Percentiles rank a stretch among this genome's conserved stretches.
phyloP scores from a whole-genome alignment of 2,113 vertebrate genomes.

The Enhydra lutris region DNA sequence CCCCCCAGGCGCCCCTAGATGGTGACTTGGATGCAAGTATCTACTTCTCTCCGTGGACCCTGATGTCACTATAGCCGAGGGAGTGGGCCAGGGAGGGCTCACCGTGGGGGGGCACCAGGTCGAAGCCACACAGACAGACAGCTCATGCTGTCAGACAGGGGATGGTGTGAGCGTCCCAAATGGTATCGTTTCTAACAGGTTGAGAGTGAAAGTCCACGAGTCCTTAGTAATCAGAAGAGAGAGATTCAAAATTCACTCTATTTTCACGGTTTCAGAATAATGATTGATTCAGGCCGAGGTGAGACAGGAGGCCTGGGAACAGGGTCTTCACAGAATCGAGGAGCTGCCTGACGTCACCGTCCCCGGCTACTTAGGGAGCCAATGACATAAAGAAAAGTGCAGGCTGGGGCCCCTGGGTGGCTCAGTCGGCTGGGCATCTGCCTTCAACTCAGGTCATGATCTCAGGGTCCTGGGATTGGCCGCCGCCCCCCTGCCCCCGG shows the following conservation, averaged over 20 bases:
- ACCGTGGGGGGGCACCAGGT: not conserved
- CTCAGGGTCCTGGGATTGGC: too few relatives aligned
- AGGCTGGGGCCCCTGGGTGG: not conserved
- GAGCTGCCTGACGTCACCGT: not conserved
- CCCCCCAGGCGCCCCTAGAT: not conserved
- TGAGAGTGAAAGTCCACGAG: not conserved
- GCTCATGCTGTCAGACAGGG: not conserved
- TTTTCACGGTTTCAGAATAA: not conserved
- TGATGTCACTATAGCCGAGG: not conserved
- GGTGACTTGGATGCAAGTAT: not conserved
- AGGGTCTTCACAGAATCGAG: not conserved
- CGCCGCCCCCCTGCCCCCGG: fast-evolving
- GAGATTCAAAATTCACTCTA: not conserved
- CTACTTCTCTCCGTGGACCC: not conserved
- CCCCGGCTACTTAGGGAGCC: not conserved
- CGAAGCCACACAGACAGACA: not conserved
- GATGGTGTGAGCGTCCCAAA: not conserved
- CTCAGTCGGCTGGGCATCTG: too few relatives aligned
- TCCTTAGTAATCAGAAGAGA: not conserved
- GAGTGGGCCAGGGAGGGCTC: not conserved
- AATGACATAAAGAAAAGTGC: not conserved
- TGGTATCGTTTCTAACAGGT: not conserved
- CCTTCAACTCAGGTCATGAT: too few relatives aligned
- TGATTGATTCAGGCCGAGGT: not conserved
- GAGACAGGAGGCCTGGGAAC: not conserved